These are phyloP conservation scores for Eupithecia pulchellata DNA, from an alignment of 2,888 invertebrate species.

Conservation along the genomic window DNA sequence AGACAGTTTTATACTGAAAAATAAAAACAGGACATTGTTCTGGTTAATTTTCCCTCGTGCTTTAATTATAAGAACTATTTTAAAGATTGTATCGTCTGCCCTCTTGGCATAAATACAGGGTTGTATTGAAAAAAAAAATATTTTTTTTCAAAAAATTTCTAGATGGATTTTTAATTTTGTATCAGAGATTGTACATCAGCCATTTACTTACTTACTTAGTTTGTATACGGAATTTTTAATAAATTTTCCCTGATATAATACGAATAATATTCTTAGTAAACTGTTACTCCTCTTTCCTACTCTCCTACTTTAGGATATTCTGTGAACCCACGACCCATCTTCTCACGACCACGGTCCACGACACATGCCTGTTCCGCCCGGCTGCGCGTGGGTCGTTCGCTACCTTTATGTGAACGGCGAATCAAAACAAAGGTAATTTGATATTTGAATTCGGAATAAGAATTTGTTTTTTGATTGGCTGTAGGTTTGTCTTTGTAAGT, in stretches of 20 bases:
- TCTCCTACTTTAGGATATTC: conserved; percentile 8
- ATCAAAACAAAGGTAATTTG: conserved; percentile 39
- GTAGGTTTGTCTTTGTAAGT: conserved; percentile 1
- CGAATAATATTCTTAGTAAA: too few relatives aligned
- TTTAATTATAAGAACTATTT: neutral
- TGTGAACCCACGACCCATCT: conserved; percentile 54
- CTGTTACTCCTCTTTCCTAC: neutral
- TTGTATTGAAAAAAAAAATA: too few relatives aligned
- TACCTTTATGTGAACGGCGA: conserved; percentile 60
- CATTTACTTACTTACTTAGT: too few relatives aligned
- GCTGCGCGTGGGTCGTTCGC: conserved; percentile 52
- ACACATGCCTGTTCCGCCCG: conserved; percentile 68
- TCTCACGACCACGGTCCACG: conserved; percentile 72
- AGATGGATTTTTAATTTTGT: too few relatives aligned
- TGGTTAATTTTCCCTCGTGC: neutral
- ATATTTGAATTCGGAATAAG: conserved; percentile 34
- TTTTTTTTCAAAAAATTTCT: too few relatives aligned
- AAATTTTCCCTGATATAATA: too few relatives aligned
- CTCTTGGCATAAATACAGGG: too few relatives aligned
- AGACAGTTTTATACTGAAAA: conserved; percentile 8
- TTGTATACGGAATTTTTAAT: too few relatives aligned
- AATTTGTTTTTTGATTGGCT: conserved; percentile 29
- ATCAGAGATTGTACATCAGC: too few relatives aligned
- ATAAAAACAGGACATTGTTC: neutral
- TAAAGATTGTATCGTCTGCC: neutral